A percentile compares a stretch with the other conserved stretches of the same genome.
phyloP scores from a whole-genome alignment of 1,140 invertebrate species.

The Halyomorpha halys region DNA sequence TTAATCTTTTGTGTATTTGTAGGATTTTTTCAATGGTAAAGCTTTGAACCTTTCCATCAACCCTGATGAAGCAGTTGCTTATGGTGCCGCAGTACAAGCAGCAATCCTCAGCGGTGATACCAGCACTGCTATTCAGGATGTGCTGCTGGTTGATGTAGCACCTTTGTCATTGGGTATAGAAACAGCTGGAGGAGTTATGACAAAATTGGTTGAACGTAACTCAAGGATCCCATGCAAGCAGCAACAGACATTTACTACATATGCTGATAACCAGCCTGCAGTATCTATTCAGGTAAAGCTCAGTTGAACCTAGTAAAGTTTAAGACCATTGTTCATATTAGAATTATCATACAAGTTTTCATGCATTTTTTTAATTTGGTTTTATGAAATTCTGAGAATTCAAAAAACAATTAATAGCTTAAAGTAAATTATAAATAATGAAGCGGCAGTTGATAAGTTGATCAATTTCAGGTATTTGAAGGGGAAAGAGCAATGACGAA shows the following conservation, averaged over 20 bases:
- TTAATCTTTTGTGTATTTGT: constrained; percentile 33
- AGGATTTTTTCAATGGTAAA: constrained; percentile 53
- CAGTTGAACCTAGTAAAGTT: too few species aligned
- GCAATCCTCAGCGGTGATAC: constrained; percentile 58
- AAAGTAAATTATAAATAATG: too few species aligned
- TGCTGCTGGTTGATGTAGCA: constrained; percentile 44
- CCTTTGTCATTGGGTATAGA: constrained; percentile 38
- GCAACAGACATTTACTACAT: constrained; percentile 51
- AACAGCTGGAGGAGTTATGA: constrained; percentile 43
- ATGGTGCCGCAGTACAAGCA: constrained; percentile 65
- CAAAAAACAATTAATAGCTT: too few species aligned
- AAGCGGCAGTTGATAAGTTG: too few species aligned
- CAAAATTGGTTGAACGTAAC: constrained; percentile 52
- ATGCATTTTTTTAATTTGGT: too few species aligned
- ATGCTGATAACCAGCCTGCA: constrained; percentile 59
- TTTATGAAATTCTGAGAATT: too few species aligned
- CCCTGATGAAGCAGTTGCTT: constrained; percentile 67
- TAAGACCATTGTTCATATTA: too few species aligned
- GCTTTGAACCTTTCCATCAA: constrained; percentile 59
- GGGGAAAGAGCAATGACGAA: constrained; percentile 88
- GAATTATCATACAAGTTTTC: too few species aligned
- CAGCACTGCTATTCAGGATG: constrained; percentile 41
- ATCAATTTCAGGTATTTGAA: constrained; percentile 53
- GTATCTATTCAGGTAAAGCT: constrained; percentile 58
- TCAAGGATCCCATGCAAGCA: constrained; percentile 51